Base-by-base conservation (phyloP, 2,888 invertebrate species). In the Drosophila gaucha region DNA sequence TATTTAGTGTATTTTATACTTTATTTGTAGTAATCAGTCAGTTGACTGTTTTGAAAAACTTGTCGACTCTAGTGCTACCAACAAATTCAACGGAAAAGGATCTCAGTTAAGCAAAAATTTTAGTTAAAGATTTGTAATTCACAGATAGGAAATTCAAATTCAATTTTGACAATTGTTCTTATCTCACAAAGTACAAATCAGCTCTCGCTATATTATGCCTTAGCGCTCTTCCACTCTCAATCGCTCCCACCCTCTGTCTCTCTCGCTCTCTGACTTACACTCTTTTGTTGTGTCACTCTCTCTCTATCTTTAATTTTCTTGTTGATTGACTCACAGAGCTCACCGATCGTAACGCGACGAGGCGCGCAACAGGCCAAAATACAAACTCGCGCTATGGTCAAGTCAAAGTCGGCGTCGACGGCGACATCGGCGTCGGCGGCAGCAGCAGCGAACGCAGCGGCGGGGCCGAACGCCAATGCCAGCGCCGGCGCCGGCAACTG, bases 321-420 rank as follows among this genome's bases (percentile, higher is more conserved):
- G 14, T 4, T 20, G 8, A 26, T n/a, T 26, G 35, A 33, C 22
- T 28, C n/a, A 22, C 65, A 91, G 91, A 91, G 86, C 79, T 91
- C 92, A 55, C 90, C 91, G 58, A 93, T 94, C 67, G 92, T 94
- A 20, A 94, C 94, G 56, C 92, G 94, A 85, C 93, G 94, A 89
- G 93, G 93, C 57, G 94, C 94, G 58, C 93, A 94, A 73, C 94
- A 94, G 89, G 93, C 94, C 55, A 94, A 94, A 91, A 94, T 94
- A 50, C 94, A 94, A 89, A 94, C 94, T 30, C 92, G 94, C 49
- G 94, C 94, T 33, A 94, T 94, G 94, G 92, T 93, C 22, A 93
- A 91, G 67, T 87, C 77, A 20, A 76, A 68, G 41, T 58, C 71
- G 39, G 18, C 62, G 39, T 22, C 67, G 20, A n/a, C 62, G 2